Evolutionary conservation across 1,140 invertebrate species (phyloP).

Genomic region (Euschistus heros): DNA sequence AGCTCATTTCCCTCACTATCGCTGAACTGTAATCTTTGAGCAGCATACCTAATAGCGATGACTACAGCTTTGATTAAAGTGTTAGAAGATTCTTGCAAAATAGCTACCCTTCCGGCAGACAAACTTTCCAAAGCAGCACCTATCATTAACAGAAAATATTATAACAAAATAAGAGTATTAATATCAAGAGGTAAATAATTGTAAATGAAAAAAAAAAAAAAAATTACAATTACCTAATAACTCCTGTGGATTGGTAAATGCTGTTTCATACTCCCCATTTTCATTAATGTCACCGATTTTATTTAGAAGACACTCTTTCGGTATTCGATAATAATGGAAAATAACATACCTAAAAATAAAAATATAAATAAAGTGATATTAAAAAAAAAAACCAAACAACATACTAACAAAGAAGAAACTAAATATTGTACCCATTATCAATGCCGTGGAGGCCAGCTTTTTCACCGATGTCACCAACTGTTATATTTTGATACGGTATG

Average conservation of each 20-base stretch:
- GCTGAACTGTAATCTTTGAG: constrained; percentile 80
- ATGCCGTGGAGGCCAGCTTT: constrained; percentile 79
- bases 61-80: constrained; percentile 57
- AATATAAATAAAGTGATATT: neutral
- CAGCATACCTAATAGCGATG: constrained; percentile 82
- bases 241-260: constrained; percentile 60
- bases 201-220: neutral
- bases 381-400: neutral
- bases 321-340: constrained; percentile 75
- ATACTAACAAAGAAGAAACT: neutral
- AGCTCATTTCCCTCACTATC: constrained; percentile 54
- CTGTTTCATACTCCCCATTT: constrained; percentile 61
- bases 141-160: constrained; percentile 30
- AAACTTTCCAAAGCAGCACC: constrained; percentile 71
- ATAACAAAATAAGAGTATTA: neutral
- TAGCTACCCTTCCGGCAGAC: constrained; percentile 62
- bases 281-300: constrained; percentile 72
- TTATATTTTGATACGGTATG: constrained; percentile 54
- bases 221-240: constrained; percentile 36
- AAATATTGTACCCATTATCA: constrained; percentile 60
- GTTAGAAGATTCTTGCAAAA: constrained; percentile 57
- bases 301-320: constrained; percentile 70
- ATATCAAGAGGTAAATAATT: neutral
- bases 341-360: constrained; percentile 56
- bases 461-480: constrained; percentile 73